Evolutionary conservation across 2,113 vertebrate species (phyloP), one percentile per base, ranked within the genome.

Genomic region (Triplophysa dalaica): DNA sequence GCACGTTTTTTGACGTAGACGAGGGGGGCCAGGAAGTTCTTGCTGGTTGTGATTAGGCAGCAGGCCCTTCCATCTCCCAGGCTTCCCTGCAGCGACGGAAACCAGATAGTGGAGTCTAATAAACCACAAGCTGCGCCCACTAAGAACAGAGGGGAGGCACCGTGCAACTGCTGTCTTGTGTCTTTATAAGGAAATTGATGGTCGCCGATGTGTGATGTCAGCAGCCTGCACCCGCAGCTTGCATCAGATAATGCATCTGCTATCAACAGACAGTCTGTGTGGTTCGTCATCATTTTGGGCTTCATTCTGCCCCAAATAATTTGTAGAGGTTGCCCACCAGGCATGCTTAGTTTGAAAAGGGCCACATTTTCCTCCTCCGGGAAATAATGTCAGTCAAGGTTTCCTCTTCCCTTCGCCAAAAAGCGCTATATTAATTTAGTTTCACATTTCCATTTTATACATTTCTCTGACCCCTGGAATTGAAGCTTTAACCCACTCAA

Each of bases 41-140:
- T 80, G 70, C 78, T 81, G 80, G 58, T 84, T 62, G 77, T 84
- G 85, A 86, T 82, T 82, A 84, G 60, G 63, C 77, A n/a, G 19
- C 38, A 62, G 77, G 75, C 81, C 75, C 52, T 43, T 33, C 64
- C 22, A 26, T 78, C 54, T 24, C 81, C 58, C 58, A 64, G 10
- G 74, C 78, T 66, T 52, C 78, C 75, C 73, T 78, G 77, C 72
- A 78, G 78, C 21, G 48, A 68, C 24, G 80, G 85, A 85, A 86
- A 84, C 78, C 78, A 74, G 70, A 82, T 79, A 79, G 77, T 45
- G 63, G 41, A 43, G 65, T 43, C 77, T 80, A 80, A 81, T 77
- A 72, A 78, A 75, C 68, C 58, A 61, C 79, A 69, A 70, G 54
- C 48, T 69, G 56, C 50, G 33, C 74, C 17, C 69, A 73, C 67